Evolutionary conservation across 2,113 vertebrate genomes (phyloP).

Genomic region (Grantiella picta): DNA sequence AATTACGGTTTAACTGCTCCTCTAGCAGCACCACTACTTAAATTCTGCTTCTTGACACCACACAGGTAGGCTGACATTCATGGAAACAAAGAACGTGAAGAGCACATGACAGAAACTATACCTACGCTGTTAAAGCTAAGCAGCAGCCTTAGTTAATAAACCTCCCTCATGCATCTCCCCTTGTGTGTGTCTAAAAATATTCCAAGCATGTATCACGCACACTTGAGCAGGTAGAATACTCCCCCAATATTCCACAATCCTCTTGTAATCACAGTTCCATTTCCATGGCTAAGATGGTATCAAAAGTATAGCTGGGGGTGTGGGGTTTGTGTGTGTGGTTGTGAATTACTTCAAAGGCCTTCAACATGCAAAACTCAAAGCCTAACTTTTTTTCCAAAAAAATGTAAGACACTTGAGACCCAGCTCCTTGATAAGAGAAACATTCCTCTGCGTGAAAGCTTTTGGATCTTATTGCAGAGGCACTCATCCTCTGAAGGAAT

Average conservation of each 20-base stretch:
- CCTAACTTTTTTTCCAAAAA: neutral
- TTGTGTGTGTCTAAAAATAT: neutral
- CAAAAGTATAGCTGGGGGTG: fast-evolving
- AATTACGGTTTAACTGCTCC: neutral
- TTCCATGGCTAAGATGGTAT: neutral
- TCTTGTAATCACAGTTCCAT: neutral
- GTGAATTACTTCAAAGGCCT: neutral
- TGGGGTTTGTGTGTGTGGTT: too few species aligned
- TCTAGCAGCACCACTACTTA: neutral
- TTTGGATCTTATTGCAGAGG: neutral
- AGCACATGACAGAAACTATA: neutral
- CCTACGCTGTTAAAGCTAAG: neutral
- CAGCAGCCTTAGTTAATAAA: neutral
- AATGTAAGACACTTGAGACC: neutral
- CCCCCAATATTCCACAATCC: neutral
- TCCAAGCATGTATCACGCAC: neutral
- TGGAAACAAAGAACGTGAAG: neutral
- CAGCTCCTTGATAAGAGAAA: neutral
- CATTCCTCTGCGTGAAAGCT: neutral
- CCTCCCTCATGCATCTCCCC: neutral
- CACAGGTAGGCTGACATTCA: neutral
- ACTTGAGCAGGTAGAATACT: neutral
- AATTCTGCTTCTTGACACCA: neutral
- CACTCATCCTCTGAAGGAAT: neutral
- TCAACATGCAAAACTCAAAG: neutral